Percentiles rank a stretch among this genome's conserved stretches.
These are phyloP conservation scores for Drosophila mayri DNA, from an alignment of 1,140 invertebrate species.

Conservation along the genomic window DNA sequence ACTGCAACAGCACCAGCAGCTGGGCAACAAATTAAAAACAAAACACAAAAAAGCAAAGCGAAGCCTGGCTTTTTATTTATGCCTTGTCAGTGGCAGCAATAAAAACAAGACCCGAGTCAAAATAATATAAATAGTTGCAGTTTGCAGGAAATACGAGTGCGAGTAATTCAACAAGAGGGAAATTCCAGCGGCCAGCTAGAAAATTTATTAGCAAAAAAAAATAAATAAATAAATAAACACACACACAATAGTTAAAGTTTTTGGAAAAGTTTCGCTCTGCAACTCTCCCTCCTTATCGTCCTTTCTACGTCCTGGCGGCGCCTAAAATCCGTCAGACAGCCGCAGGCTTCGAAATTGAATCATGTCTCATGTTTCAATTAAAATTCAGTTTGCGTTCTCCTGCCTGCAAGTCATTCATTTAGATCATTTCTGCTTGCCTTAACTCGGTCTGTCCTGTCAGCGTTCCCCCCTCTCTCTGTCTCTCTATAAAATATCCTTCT, in stretches of 20 bases:
- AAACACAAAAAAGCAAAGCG: conserved; percentile 1
- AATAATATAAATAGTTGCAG: conserved; percentile 53
- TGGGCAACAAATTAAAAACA: conserved; percentile 44
- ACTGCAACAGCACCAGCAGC: conserved; percentile 17
- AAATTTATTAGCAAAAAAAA: conserved; percentile 53
- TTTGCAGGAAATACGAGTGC: conserved; percentile 17
- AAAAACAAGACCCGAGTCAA: conserved; percentile 37
- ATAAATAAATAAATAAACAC: background rate
- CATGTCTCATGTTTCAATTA: conserved; percentile 58
- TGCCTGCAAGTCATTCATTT: conserved; percentile 49
- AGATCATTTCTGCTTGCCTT: conserved; percentile 49
- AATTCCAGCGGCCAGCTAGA: conserved; percentile 11
- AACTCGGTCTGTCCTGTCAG: conserved; percentile 17
- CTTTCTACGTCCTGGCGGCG: background rate
- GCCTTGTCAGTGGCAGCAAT: conserved; percentile 45
- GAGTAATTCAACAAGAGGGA: conserved; percentile 29
- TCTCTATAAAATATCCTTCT: background rate
- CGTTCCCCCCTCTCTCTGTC: background rate
- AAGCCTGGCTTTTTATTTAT: conserved; percentile 51
- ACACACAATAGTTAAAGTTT: conserved; percentile 28
- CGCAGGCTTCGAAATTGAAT: conserved; percentile 49
- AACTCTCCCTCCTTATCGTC: background rate
- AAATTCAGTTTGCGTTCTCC: conserved; percentile 55
- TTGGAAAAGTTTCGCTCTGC: conserved; percentile 6
- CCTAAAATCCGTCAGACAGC: conserved; percentile 15